Percentiles rank a stretch among this genome's conserved stretches.
Conservation (phyloP, 2,888 invertebrate species). For the Beris morrisii region DNA sequence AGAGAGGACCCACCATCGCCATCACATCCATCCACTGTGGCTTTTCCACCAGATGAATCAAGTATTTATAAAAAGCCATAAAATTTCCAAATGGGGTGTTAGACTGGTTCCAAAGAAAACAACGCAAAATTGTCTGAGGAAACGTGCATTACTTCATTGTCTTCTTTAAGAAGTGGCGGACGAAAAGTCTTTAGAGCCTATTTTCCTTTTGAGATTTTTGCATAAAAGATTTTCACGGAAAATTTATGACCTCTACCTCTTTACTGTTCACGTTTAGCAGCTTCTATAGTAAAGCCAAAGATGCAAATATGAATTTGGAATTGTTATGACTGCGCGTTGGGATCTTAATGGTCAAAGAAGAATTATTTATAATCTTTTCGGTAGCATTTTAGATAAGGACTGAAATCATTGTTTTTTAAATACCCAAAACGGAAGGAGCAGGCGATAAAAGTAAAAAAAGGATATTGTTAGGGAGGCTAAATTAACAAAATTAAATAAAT, state of each 20-base stretch:
- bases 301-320: too few species aligned
- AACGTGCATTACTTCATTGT: conserved; percentile 35
- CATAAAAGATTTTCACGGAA: conserved; percentile 36
- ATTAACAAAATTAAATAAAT: too few species aligned
- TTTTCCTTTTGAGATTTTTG: conserved; percentile 35
- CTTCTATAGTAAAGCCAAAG: not conserved
- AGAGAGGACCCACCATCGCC: conserved; percentile 26
- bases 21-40: conserved; percentile 16
- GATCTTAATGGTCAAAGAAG: too few species aligned
- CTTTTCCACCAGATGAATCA: conserved; percentile 35
- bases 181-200: conserved; percentile 32
- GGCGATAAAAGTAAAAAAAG: too few species aligned
- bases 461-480: too few species aligned
- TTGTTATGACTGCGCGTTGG: too few species aligned
- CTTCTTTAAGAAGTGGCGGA: conserved; percentile 6
- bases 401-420: too few species aligned
- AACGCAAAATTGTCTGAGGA: conserved; percentile 7
- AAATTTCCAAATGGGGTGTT: conserved; percentile 39
- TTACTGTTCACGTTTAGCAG: conserved; percentile 8
- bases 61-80: conserved; percentile 40
- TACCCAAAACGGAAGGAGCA: too few species aligned
- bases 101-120: conserved; percentile 26
- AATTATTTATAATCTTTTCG: too few species aligned
- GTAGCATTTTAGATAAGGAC: too few species aligned
- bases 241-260: conserved; percentile 38